These are phyloP conservation scores for Creontiades dilutus DNA, from an alignment of 2,888 invertebrate genomes.

Conservation along the genomic window DNA sequence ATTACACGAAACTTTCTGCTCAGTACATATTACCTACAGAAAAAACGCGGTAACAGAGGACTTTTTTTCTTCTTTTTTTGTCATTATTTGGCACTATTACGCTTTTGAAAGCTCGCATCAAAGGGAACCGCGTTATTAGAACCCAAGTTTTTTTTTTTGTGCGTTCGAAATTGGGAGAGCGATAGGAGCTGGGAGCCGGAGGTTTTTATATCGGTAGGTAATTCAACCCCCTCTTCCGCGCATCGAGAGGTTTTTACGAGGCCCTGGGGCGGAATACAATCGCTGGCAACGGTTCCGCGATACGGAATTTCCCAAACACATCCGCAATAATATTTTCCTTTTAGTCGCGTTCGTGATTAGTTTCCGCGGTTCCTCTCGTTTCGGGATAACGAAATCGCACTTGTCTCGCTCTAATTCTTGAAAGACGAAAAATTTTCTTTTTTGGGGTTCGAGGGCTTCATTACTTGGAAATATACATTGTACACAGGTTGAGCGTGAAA, in stretches of 20 bases:
- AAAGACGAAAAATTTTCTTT: too few relatives aligned
- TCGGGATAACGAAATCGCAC: too few relatives aligned
- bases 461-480: too few relatives aligned
- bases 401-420: too few relatives aligned
- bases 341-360: background rate
- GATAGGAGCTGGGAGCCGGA: background rate
- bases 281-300: background rate
- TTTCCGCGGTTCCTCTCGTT: background rate
- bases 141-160: background rate
- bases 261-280: background rate
- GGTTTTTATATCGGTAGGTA: slow-evolving; percentile 34
- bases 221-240: background rate
- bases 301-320: background rate
- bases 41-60: too few relatives aligned
- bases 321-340: too few relatives aligned
- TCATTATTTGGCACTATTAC: background rate
- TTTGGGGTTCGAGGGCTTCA: too few relatives aligned
- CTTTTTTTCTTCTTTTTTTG: too few relatives aligned
- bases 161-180: background rate
- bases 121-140: background rate
- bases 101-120: background rate
- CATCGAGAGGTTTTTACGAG: slow-evolving; percentile 5
- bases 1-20: too few relatives aligned
- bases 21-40: too few relatives aligned
- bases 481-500: too few relatives aligned